These are phyloP conservation scores for Agonopterix subpropinquella DNA, from an alignment of 2,888 invertebrate species.

Conservation along the genomic window DNA sequence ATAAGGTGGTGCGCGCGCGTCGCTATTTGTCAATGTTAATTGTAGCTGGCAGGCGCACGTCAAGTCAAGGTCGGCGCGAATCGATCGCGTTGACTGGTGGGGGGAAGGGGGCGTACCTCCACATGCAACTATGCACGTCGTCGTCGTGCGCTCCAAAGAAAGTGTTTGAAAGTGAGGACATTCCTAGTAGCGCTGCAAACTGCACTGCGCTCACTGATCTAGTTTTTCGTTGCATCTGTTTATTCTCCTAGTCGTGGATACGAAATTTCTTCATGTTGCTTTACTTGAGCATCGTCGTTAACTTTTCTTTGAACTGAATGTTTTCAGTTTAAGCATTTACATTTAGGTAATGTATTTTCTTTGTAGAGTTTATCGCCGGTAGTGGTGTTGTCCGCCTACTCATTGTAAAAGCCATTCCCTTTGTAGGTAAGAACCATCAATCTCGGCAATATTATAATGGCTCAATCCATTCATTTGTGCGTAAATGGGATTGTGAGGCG, in stretches of 20 bases:
- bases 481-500: constrained; percentile 24
- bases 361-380: constrained; percentile 31
- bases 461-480: constrained; percentile 35
- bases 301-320: too few relatives aligned
- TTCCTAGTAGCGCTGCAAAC: constrained; percentile 46
- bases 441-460: constrained; percentile 38
- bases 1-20: constrained; percentile 45
- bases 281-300: too few relatives aligned
- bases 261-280: too few relatives aligned
- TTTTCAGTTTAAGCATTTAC: too few relatives aligned
- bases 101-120: constrained; percentile 29
- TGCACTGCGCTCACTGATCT: constrained; percentile 28
- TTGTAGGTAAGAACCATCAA: constrained; percentile 39
- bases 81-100: constrained; percentile 46
- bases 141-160: constrained; percentile 43
- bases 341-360: constrained; percentile 13
- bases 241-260: background rate
- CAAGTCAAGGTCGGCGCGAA: constrained; percentile 64
- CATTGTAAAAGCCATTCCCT: constrained; percentile 38
- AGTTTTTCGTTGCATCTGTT: constrained; percentile 13
- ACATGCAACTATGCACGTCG: constrained; percentile 25
- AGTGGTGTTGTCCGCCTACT: constrained; percentile 37
- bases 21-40: constrained; percentile 62
- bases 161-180: constrained; percentile 66
- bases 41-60: constrained; percentile 48